A percentile compares a stretch with the other conserved stretches of the same genome.
phyloP scores from a whole-genome alignment of 1,140 invertebrate species.

The Chrysomallon squamiferum region DNA sequence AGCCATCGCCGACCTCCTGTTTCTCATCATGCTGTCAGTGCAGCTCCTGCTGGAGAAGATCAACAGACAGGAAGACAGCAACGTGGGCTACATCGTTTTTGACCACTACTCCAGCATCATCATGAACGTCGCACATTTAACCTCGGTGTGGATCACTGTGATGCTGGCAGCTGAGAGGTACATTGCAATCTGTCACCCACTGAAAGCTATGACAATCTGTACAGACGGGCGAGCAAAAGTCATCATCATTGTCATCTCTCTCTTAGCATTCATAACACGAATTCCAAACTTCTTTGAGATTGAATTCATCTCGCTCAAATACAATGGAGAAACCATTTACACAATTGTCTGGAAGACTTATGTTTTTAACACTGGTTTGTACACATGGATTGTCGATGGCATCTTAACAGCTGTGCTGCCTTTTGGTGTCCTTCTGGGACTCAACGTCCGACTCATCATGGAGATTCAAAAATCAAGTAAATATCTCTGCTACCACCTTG shows the following conservation, averaged over 20 bases:
- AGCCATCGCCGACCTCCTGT: slow-evolving; percentile 76
- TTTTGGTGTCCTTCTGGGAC: slow-evolving; percentile 71
- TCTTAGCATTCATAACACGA: slow-evolving; percentile 71
- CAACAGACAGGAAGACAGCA: background rate
- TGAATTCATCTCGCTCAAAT: background rate
- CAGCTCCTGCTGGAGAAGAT: slow-evolving; percentile 32
- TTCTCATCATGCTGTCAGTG: slow-evolving; percentile 68
- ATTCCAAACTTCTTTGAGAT: slow-evolving; percentile 46
- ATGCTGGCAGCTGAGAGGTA: slow-evolving; percentile 79
- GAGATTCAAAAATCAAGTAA: slow-evolving; percentile 67
- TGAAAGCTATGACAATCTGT: slow-evolving; percentile 71
- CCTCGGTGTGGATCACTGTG: slow-evolving; percentile 78
- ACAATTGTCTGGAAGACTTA: background rate
- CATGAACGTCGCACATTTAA: slow-evolving; percentile 46
- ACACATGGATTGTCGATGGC: slow-evolving; percentile 71
- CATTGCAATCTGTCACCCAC: slow-evolving; percentile 78
- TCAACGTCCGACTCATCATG: slow-evolving; percentile 75
- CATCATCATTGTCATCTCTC: slow-evolving; percentile 70
- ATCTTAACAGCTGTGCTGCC: slow-evolving; percentile 72
- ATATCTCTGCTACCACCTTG: slow-evolving; percentile 55
- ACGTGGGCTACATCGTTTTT: background rate
- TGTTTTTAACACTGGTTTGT: slow-evolving; percentile 57
- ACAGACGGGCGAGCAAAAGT: slow-evolving; percentile 68
- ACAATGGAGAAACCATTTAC: background rate
- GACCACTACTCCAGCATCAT: slow-evolving; percentile 29